Percentiles rank a stretch among this genome's conserved stretches.
phyloP scores from a whole-genome alignment of 2,113 vertebrate species.

The Pipra filicauda region DNA sequence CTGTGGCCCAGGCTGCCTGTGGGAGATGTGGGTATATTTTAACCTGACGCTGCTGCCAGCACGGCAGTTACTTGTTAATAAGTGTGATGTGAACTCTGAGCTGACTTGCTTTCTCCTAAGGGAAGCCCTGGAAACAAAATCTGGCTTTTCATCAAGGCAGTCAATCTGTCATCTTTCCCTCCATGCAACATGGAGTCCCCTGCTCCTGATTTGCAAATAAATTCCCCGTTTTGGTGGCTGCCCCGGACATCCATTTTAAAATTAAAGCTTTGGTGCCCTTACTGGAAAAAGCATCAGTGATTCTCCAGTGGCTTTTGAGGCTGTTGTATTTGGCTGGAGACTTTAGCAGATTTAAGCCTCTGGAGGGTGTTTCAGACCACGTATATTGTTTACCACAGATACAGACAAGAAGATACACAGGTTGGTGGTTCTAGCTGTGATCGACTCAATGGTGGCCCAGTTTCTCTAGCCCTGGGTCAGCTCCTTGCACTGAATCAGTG shows the following conservation, averaged over 20 bases:
- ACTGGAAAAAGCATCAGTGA: conserved; percentile 62
- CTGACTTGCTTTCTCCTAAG: conserved; percentile 10
- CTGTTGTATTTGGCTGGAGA: neutral
- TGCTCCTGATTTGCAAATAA: conserved; percentile 63
- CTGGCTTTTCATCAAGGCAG: conserved; percentile 62
- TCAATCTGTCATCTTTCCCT: conserved; percentile 72
- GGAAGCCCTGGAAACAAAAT: conserved; percentile 51
- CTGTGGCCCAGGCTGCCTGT: neutral
- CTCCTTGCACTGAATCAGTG: neutral
- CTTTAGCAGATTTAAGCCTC: conserved; percentile 66
- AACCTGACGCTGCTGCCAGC: neutral
- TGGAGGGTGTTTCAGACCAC: conserved; percentile 32
- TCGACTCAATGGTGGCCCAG: neutral
- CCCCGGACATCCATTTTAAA: conserved; percentile 63
- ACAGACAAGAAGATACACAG: neutral
- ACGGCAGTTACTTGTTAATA: neutral
- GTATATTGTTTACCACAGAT: neutral
- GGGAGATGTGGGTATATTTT: neutral
- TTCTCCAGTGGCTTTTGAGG: conserved; percentile 11
- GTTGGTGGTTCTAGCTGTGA: neutral
- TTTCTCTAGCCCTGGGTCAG: neutral
- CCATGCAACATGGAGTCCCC: conserved; percentile 36
- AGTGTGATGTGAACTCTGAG: neutral
- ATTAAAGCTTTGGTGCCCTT: conserved; percentile 61
- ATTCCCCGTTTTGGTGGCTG: conserved; percentile 63